Evolutionary conservation across 2,797 vertebrate species (phyloP).

Genomic region (Crenichthys baileyi): DNA sequence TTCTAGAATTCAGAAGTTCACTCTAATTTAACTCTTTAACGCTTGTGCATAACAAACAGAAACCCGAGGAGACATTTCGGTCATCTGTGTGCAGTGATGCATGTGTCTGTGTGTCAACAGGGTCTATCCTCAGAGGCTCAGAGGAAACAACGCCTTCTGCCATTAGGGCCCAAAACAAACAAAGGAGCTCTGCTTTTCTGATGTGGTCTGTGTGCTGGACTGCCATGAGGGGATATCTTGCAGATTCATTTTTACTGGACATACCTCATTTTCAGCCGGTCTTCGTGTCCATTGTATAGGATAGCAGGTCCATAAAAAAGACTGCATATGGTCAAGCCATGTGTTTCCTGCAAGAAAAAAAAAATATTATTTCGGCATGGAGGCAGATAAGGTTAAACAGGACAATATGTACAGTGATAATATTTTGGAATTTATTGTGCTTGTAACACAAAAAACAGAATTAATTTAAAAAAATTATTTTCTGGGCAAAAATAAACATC

Average conservation of each 20-base stretch:
- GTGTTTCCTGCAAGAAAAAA: constrained; percentile 58
- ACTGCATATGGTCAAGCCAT: constrained; percentile 58
- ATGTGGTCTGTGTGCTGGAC: constrained; percentile 25
- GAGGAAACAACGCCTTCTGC: constrained; percentile 69
- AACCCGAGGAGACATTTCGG: constrained; percentile 51
- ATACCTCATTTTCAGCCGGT: constrained; percentile 70
- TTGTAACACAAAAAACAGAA: not conserved
- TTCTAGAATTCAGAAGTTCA: constrained; percentile 10
- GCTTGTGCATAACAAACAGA: constrained; percentile 51
- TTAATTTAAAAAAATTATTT: too few species aligned
- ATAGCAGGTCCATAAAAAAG: constrained; percentile 65
- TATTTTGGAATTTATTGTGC: not conserved
- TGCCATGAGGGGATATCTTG: not conserved
- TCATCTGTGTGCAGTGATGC: constrained; percentile 56
- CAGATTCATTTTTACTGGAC: constrained; percentile 24
- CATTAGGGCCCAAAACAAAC: constrained; percentile 68
- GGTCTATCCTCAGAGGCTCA: constrained; percentile 32
- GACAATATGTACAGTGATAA: not conserved
- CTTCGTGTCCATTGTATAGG: constrained; percentile 61
- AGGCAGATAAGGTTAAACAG: not conserved
- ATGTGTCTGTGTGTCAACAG: constrained; percentile 60
- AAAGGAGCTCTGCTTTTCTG: constrained; percentile 42
- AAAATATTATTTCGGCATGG: not conserved
- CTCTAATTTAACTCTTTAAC: constrained; percentile 49
- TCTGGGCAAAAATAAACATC: too few species aligned